Evolutionary conservation across 2,888 invertebrate genomes (phyloP), one percentile per base, ranked within the genome.

Genomic region (Melipona bicolor): DNA sequence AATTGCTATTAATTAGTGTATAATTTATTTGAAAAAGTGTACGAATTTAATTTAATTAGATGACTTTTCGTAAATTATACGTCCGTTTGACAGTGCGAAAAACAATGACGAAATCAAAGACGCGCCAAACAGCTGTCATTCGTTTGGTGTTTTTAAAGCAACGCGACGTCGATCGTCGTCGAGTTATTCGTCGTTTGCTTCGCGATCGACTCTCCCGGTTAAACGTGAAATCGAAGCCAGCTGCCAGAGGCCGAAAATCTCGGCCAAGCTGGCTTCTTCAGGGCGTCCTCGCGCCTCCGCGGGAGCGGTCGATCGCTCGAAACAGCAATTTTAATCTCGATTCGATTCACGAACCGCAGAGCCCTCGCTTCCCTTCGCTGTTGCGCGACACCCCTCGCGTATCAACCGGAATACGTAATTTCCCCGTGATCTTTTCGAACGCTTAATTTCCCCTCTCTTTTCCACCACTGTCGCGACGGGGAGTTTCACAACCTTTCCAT

Each of bases 381-480:
- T 32, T 68, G 50, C 71, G 36, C 77, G 70, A 50, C 69, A 71
- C 68, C 71, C 69, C 72, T 64, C 70, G 70, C 50, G 50, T 68
- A 27, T 72, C 78, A 77, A 81, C 54, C 69, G 70, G 77, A 83
- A 83, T 77, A 73, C 77, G 43, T 74, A 81, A 81, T 74, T 81
- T 73, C 74, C 61, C n/a, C 50, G 59, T 17, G 62, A 74, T 75
- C 70, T 71, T 75, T 75, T 78, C 32, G 67, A 78, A 59, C 74
- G 71, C 67, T 82, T 78, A 78, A 77, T 78, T 73, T 50, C 21
- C 69, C 68, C 62, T 24, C 21, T 43, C 9, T 9, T 43, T 56
- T 71, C 54, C 24, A 17, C 36, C 43, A 9, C 43, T 9, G 9
- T 43, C 43, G 43, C 43, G 2, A 43, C 9, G 43, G 43, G 11